These are phyloP conservation scores for Mongoloraphidia duomilia DNA, from an alignment of 2,888 invertebrate genomes.

Conservation along the genomic window DNA sequence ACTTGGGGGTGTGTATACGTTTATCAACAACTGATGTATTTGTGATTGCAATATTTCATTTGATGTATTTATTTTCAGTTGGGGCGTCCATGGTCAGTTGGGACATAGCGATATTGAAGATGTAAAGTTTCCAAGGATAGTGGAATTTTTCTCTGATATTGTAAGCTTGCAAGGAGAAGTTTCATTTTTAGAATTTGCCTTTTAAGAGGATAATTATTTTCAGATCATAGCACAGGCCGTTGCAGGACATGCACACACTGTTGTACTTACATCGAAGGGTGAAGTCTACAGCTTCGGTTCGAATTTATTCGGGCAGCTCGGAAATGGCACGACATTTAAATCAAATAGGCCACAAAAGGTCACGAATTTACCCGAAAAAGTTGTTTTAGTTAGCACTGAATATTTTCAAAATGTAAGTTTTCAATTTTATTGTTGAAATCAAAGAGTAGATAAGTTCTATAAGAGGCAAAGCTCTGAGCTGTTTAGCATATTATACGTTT, in stretches of 20 bases:
- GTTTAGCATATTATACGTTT: background rate
- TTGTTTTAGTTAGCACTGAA: slow-evolving; percentile 42
- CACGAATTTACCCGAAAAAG: slow-evolving; percentile 35
- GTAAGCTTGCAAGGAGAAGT: slow-evolving; percentile 17
- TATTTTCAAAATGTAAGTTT: slow-evolving; percentile 64
- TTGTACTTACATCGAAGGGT: slow-evolving; percentile 51
- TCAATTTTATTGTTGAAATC: background rate
- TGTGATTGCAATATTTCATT: background rate
- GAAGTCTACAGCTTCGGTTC: slow-evolving; percentile 55
- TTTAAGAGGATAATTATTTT: background rate
- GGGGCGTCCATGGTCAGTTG: slow-evolving; percentile 90
- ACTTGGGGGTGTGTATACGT: slow-evolving; percentile 60
- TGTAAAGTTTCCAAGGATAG: slow-evolving; percentile 37
- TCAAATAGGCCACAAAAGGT: slow-evolving; percentile 45
- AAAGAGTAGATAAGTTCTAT: too few species aligned
- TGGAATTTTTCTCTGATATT: slow-evolving; percentile 32
- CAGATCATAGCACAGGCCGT: slow-evolving; percentile 34
- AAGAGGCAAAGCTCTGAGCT: background rate
- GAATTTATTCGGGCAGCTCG: slow-evolving; percentile 68
- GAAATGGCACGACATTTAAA: slow-evolving; percentile 40
- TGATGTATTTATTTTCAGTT: slow-evolving; percentile 29
- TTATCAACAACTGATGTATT: background rate
- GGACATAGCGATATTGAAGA: slow-evolving; percentile 74
- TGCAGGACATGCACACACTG: slow-evolving; percentile 60
- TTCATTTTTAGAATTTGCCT: background rate